Evolutionary conservation across 2,888 invertebrate species (phyloP).

Genomic region (Oscheius sp.): DNA sequence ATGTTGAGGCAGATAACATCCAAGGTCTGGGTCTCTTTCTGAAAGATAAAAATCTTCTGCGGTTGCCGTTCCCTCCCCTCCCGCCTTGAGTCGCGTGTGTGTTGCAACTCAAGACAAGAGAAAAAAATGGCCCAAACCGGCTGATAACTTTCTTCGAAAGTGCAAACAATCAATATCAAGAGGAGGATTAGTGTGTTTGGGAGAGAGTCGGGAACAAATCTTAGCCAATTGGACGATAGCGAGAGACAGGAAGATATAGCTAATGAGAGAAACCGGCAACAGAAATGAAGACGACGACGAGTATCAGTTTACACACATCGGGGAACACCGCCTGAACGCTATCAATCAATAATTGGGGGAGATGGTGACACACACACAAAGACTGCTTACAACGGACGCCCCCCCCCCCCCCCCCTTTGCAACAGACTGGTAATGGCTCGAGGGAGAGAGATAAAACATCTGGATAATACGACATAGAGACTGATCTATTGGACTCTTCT

Average conservation of each 20-base stretch:
- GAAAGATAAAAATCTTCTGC: too few species aligned
- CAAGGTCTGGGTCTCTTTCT: too few species aligned
- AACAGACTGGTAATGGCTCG: neutral
- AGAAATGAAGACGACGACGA: conserved; percentile 1
- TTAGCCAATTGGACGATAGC: too few species aligned
- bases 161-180: conserved; percentile 10
- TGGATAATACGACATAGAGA: neutral
- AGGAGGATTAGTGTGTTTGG: conserved; percentile 14
- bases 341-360: conserved; percentile 31
- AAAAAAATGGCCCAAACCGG: too few species aligned
- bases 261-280: neutral
- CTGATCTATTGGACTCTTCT: too few species aligned
- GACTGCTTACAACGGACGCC: conserved; percentile 25
- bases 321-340: conserved; percentile 27
- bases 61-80: too few species aligned
- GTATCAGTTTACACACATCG: conserved; percentile 15
- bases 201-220: neutral
- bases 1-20: too few species aligned
- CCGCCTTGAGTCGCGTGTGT: too few species aligned
- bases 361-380: conserved; percentile 31
- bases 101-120: too few species aligned
- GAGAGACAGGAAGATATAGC: conserved; percentile 11
- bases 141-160: too few species aligned
- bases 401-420: too few species aligned
- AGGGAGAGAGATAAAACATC: neutral